A percentile compares a stretch with the other conserved stretches of the same genome.
phyloP scores from a whole-genome alignment of 2,888 invertebrate genomes.

The Drosophila cognata region DNA sequence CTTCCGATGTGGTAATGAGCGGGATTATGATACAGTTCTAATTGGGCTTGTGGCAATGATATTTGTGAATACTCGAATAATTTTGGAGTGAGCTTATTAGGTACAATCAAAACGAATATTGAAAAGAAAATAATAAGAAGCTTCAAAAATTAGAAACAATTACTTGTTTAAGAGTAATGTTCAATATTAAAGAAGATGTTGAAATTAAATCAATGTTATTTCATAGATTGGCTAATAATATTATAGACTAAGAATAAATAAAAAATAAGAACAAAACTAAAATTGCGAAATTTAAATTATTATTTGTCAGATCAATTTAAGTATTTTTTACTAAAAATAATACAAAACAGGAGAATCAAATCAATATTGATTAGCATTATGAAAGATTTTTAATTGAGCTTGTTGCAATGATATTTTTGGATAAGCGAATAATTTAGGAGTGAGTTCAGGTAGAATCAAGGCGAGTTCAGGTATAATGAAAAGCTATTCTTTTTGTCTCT shows the following conservation, averaged over 20 bases:
- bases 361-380: constrained; percentile 32
- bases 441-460: neutral
- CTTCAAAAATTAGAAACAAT: neutral
- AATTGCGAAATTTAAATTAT: neutral
- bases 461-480: neutral
- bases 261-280: neutral
- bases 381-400: constrained; percentile 12
- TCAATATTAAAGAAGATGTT: neutral
- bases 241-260: neutral
- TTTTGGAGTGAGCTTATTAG: constrained; percentile 1
- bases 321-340: neutral
- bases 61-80: neutral
- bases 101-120: neutral
- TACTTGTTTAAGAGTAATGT: neutral
- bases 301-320: neutral
- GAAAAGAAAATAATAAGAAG: neutral
- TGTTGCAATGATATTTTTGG: neutral
- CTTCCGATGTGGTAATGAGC: constrained; percentile 63
- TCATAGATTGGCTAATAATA: neutral
- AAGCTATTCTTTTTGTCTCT: neutral
- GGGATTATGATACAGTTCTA: constrained; percentile 25
- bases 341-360: neutral
- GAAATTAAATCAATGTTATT: neutral
- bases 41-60: constrained; percentile 8
- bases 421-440: neutral